Percentiles rank a stretch among this genome's conserved stretches.
These are phyloP conservation scores for Lasioglossum lativentre DNA, from an alignment of 2,888 invertebrate genomes.

Conservation along the genomic window DNA sequence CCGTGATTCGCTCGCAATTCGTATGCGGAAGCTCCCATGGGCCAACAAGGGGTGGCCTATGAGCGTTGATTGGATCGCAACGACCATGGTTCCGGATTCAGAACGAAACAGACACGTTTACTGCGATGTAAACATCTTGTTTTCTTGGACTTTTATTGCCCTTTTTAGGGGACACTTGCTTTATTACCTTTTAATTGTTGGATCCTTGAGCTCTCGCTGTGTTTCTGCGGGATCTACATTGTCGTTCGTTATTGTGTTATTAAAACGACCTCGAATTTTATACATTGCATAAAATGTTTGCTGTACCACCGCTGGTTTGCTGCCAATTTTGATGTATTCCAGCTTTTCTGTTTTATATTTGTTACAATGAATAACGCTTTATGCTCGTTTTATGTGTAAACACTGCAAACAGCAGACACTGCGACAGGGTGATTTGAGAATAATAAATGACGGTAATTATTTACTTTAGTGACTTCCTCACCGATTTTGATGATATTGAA, in stretches of 20 bases:
- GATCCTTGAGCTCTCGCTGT: background rate
- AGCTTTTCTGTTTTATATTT: background rate
- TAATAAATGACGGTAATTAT: too few relatives aligned
- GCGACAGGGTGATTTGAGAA: too few relatives aligned
- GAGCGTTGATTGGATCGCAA: background rate
- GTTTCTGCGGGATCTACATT: background rate
- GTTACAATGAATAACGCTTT: background rate
- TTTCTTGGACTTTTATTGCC: background rate
- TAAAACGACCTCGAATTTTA: background rate
- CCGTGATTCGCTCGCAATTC: background rate
- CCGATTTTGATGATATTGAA: too few relatives aligned
- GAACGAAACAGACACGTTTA: background rate
- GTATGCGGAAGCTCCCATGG: background rate
- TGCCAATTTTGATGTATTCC: background rate
- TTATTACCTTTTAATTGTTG: background rate
- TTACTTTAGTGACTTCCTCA: too few relatives aligned
- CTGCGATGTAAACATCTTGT: background rate
- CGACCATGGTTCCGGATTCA: background rate
- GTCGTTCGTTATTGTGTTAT: background rate
- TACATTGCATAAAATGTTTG: background rate
- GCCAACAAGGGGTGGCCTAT: background rate
- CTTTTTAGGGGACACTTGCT: background rate
- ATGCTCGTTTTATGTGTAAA: too few relatives aligned
- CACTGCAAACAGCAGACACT: too few relatives aligned
- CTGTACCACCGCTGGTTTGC: background rate